A percentile compares a stretch with the other conserved stretches of the same genome.
These are phyloP conservation scores for Gymnodraco acuticeps DNA, from an alignment of 2,797 vertebrate species.

Conservation along the genomic window DNA sequence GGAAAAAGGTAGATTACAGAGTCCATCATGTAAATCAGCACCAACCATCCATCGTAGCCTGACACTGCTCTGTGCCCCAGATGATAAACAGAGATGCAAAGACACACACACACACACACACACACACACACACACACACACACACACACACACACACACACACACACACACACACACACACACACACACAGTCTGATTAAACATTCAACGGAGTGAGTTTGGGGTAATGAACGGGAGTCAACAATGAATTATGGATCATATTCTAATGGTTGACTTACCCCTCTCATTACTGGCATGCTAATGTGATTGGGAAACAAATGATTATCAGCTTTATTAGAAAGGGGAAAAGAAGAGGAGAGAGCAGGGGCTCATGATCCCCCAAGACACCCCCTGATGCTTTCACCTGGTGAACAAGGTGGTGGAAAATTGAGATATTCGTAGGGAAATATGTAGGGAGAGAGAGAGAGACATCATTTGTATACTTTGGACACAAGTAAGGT, in stretches of 20 bases:
- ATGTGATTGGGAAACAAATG: conserved; percentile 81
- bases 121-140: no score
- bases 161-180: conserved; percentile 30
- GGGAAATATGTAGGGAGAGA: background rate
- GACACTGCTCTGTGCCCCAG: conserved; percentile 46
- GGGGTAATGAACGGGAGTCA: conserved; percentile 83
- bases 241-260: conserved; percentile 88
- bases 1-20: conserved; percentile 51
- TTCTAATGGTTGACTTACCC: conserved; percentile 84
- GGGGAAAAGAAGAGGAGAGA: conserved; percentile 40
- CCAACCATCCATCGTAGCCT: conserved; percentile 60
- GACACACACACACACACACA: background rate
- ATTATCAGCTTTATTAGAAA: conserved; percentile 79
- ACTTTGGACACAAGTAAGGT: conserved; percentile 10
- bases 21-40: conserved; percentile 56
- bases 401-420: conserved; percentile 23
- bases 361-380: conserved; percentile 39
- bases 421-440: conserved; percentile 3
- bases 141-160: conserved; percentile 1
- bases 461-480: conserved; percentile 1
- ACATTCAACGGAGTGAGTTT: conserved; percentile 79
- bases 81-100: conserved; percentile 65
- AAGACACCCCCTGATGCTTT: conserved; percentile 30
- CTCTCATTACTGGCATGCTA: conserved; percentile 83
- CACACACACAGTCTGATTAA: conserved; percentile 71